These are phyloP conservation scores for Varanus komodoensis DNA, from an alignment of 2,113 vertebrate genomes.

Conservation along the genomic window DNA sequence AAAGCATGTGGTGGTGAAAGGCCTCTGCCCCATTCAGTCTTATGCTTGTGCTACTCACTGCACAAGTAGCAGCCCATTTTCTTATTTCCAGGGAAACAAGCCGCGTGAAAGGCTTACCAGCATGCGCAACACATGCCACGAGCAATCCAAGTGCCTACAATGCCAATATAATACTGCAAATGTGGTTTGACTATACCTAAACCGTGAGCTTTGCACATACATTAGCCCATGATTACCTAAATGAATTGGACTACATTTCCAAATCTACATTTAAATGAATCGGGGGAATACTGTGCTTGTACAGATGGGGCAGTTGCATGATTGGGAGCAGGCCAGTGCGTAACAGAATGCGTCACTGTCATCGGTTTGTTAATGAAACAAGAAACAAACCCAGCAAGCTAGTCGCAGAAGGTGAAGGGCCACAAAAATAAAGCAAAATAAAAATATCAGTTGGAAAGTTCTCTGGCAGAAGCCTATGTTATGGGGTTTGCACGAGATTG, in stretches of 20 bases:
- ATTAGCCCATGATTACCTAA: constrained; percentile 47
- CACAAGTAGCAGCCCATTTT: neutral
- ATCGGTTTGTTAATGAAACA: constrained; percentile 44
- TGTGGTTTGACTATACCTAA: constrained; percentile 12
- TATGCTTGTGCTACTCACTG: neutral
- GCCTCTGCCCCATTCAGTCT: neutral
- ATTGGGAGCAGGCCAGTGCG: constrained; percentile 36
- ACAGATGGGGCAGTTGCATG: constrained; percentile 41
- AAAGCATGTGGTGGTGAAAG: neutral
- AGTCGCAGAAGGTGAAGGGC: neutral
- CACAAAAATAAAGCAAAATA: no score
- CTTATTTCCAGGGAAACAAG: neutral
- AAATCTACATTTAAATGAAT: constrained; percentile 51
- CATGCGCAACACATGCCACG: neutral
- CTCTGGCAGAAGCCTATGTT: neutral
- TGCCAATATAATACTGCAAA: constrained; percentile 22
- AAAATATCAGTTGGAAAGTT: neutral
- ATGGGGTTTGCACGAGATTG: neutral
- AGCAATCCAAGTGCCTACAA: constrained; percentile 1
- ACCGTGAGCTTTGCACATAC: constrained; percentile 31
- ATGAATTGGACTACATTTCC: constrained; percentile 43
- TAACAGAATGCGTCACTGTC: constrained; percentile 42
- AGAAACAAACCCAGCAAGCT: constrained; percentile 11
- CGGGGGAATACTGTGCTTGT: constrained; percentile 44
- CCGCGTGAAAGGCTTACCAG: constrained; percentile 10